Evolutionary conservation across 2,797 vertebrate genomes (phyloP).

Genomic region (Malurus leucopterus): DNA sequence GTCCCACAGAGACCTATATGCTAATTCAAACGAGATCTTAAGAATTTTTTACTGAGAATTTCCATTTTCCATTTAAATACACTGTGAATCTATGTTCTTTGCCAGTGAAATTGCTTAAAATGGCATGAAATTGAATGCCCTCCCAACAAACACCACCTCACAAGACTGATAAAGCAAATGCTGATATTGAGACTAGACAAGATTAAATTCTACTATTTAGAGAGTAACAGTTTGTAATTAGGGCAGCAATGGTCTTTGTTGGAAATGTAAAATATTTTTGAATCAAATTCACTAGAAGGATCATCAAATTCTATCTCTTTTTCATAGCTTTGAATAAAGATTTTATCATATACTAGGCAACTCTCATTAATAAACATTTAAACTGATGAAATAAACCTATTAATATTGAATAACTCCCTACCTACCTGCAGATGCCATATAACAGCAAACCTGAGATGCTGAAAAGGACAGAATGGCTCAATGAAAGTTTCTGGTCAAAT

Average conservation of each 20-base stretch:
- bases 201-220: slow-evolving; percentile 59
- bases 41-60: slow-evolving; percentile 48
- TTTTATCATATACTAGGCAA: slow-evolving; percentile 12
- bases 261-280: slow-evolving; percentile 45
- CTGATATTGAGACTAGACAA: slow-evolving; percentile 22
- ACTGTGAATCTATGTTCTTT: slow-evolving; percentile 12
- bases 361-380: slow-evolving; percentile 31
- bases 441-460: neutral
- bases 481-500: neutral
- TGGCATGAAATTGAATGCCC: slow-evolving; percentile 58
- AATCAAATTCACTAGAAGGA: slow-evolving; percentile 27
- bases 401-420: neutral
- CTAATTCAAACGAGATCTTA: slow-evolving; percentile 47
- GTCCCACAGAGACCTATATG: neutral
- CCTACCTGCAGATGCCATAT: neutral
- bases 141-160: slow-evolving; percentile 48
- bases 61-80: slow-evolving; percentile 62
- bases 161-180: slow-evolving; percentile 48
- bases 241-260: slow-evolving; percentile 35
- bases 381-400: slow-evolving; percentile 25
- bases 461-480: neutral
- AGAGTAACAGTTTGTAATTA: slow-evolving; percentile 55
- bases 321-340: slow-evolving; percentile 45
- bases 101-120: slow-evolving; percentile 57
- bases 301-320: slow-evolving; percentile 15